Base-by-base conservation (phyloP, 2,113 vertebrate genomes). In the Cinclus cinclus region DNA sequence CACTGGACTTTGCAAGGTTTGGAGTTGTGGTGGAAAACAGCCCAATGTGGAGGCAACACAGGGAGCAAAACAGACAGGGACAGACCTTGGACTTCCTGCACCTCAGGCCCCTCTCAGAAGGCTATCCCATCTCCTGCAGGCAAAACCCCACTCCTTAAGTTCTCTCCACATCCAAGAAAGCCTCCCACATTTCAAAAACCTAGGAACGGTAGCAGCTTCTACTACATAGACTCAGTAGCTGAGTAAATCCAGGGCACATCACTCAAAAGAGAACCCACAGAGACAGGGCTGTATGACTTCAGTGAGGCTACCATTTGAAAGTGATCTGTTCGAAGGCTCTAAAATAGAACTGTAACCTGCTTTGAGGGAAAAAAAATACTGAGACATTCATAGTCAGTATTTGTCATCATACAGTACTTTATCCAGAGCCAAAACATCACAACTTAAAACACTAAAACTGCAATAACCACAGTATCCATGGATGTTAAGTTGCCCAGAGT, bases 361-460 rank as follows among this genome's bases (percentile, higher is more conserved):
- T 49, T 33, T 41, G 15, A 25, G 12, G 4, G 27, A 41, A 59
- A 59, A 59, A 59, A 75, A 10, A 9, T 27, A 41, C 31, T 1
- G 1, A 78, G 25, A 53, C 23, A 22, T n/a, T 0, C 0, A 15
- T 41, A 69, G 50, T 7, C 58, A 28, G 8, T 35, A 35, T 33
- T 79, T 56, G 76, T 46, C 33, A 42, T 41, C 30, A 77, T 24
- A 52, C 18, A 46, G 16, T 27, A 18, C 19, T 52, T 82, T 37
- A 52, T 19, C n/a, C 16, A 16, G 4, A 91, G 21, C 2, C 20
- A 67, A 82, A 89, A 80, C 13, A 39, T 10, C 28, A 33, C 4
- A 4, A 18, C 20, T 52, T 50, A 85, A 37, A 62, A 15, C 4
- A 5, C 53, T 62, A 82, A 89, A 87, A 68, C 21, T 27, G 10